Conservation (phyloP, 2,797 vertebrate species). For the Clarias fuscus region DNA sequence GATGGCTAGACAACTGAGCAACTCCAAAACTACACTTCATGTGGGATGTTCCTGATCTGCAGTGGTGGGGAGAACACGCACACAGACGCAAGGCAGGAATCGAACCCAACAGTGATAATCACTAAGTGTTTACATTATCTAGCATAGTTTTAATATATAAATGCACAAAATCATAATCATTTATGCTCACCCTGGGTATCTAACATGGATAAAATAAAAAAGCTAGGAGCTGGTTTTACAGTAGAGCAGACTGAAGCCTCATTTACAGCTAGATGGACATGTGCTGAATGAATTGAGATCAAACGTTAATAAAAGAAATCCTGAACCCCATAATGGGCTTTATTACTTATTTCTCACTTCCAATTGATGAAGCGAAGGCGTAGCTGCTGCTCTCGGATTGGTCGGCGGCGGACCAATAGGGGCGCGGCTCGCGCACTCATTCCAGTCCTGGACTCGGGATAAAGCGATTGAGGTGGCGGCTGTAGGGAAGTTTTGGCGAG, state of each 20-base stretch:
- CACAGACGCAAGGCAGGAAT: too few relatives aligned
- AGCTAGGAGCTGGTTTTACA: neutral
- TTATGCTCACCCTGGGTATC: neutral
- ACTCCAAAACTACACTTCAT: too few relatives aligned
- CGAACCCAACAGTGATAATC: too few relatives aligned
- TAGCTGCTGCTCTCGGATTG: constrained; percentile 54
- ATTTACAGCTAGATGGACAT: neutral
- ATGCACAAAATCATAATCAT: neutral
- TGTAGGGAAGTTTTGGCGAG: constrained; percentile 56
- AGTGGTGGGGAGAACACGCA: too few relatives aligned
- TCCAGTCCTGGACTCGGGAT: constrained; percentile 61
- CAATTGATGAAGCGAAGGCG: constrained; percentile 14
- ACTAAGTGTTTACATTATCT: too few relatives aligned
- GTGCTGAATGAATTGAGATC: neutral
- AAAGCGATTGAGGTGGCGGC: constrained; percentile 66
- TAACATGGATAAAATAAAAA: neutral
- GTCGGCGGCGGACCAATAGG: constrained; percentile 65
- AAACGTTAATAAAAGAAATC: too few relatives aligned
- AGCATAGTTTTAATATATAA: too few relatives aligned
- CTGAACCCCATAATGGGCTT: neutral
- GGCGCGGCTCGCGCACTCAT: constrained; percentile 46
- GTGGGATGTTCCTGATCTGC: too few relatives aligned
- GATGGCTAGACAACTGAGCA: too few relatives aligned
- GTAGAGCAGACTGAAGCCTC: neutral
- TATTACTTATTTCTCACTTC: neutral